These are phyloP conservation scores for Rhopilema esculentum DNA, from an alignment of 30 jellyfish, hydroid and myxozoan species.

Conservation along the genomic window DNA sequence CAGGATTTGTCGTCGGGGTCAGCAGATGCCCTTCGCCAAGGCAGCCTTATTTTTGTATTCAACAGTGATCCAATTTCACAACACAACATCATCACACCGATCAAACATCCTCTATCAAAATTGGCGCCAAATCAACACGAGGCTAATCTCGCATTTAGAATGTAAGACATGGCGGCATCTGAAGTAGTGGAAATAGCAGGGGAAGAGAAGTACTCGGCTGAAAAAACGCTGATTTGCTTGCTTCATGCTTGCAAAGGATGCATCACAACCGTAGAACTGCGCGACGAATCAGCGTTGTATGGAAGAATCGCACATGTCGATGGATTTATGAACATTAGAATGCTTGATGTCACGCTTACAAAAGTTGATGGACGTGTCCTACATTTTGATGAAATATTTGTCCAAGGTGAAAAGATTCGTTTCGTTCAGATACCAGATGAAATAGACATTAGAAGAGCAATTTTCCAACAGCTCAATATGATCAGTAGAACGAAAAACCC, in stretches of 20 bases:
- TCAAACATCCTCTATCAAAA: not conserved
- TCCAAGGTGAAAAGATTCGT: conserved; percentile 80
- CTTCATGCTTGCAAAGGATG: conserved; percentile 88
- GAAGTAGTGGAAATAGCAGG: conserved; percentile 47
- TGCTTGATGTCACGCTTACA: conserved; percentile 46
- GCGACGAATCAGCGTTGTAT: conserved; percentile 75
- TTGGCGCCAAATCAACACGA: not conserved
- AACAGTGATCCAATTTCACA: too few species aligned
- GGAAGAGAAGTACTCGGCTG: conserved; percentile 71
- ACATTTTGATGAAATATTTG: conserved; percentile 52
- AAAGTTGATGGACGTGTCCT: conserved; percentile 55
- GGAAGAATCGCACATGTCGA: conserved; percentile 82
- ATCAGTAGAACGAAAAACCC: conserved; percentile 51
- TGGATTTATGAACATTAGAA: conserved; percentile 85
- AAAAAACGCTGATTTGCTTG: conserved; percentile 71
- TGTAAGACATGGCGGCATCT: conserved; percentile 34
- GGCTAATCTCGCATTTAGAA: not conserved
- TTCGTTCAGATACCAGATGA: conserved; percentile 94
- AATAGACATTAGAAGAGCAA: conserved; percentile 79
- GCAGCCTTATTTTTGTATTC: too few species aligned
- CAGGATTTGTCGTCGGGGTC: too few species aligned
- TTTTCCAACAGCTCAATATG: conserved; percentile 43
- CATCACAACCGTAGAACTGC: conserved; percentile 81
- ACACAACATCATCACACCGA: not conserved
- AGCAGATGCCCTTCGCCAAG: too few species aligned